These are phyloP conservation scores for Amia ocellicauda DNA, from an alignment of 2,113 vertebrate species.

Conservation along the genomic window DNA sequence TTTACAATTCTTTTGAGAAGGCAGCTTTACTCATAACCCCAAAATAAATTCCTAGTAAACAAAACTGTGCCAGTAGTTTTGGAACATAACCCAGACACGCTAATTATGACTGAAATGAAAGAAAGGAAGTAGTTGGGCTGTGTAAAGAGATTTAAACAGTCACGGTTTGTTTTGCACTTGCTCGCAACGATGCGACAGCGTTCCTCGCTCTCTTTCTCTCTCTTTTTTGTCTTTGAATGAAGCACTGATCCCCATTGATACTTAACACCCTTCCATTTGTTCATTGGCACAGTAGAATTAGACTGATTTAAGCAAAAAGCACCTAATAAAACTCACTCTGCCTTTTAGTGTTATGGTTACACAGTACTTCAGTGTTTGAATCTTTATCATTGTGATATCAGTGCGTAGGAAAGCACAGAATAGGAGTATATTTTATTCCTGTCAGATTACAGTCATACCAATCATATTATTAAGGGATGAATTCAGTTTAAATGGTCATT, in stretches of 20 bases:
- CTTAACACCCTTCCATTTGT: not conserved
- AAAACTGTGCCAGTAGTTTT: constrained; percentile 28
- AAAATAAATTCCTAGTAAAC: constrained; percentile 37
- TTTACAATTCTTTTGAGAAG: constrained; percentile 30
- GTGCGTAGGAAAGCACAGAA: not conserved
- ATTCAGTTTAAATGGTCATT: constrained; percentile 38
- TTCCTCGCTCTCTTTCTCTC: not conserved
- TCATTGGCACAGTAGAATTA: not conserved
- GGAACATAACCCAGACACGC: constrained; percentile 33
- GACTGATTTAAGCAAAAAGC: not conserved
- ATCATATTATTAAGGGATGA: constrained; percentile 56
- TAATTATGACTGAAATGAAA: constrained; percentile 37
- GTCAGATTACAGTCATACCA: constrained; percentile 43
- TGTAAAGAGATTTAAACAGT: constrained; percentile 13
- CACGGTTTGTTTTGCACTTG: constrained; percentile 15
- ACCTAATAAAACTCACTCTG: not conserved
- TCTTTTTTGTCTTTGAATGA: not conserved
- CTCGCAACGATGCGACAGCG: not conserved
- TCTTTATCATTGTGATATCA: not conserved
- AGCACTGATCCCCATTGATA: constrained; percentile 3
- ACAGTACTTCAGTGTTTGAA: not conserved
- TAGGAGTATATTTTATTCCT: constrained; percentile 38
- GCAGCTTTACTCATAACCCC: constrained; percentile 35
- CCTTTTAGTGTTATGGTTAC: not conserved
- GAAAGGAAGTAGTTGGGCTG: not conserved